Conservation (phyloP, 2,888 invertebrate genomes). For the Esperia sulphurella region DNA sequence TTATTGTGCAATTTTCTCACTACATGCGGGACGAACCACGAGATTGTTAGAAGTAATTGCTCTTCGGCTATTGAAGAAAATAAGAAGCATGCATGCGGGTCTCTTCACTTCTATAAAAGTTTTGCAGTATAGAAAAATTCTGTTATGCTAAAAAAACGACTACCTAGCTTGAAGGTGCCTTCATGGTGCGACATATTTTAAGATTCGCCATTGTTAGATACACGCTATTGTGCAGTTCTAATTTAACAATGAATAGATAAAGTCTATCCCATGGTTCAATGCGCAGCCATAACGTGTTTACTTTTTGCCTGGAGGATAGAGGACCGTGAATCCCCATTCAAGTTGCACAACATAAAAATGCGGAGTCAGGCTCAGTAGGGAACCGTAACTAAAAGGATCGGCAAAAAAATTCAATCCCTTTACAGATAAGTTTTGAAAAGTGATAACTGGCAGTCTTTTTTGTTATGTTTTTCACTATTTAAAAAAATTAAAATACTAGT, state of each 20-base stretch:
- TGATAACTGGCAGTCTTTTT: too few species aligned
- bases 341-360: slow-evolving; percentile 68
- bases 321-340: slow-evolving; percentile 58
- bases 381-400: slow-evolving; percentile 62
- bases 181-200: slow-evolving; percentile 58
- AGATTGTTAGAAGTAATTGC: slow-evolving; percentile 72
- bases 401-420: slow-evolving; percentile 23
- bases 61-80: slow-evolving; percentile 50
- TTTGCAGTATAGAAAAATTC: slow-evolving; percentile 31
- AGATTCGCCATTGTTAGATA: slow-evolving; percentile 59
- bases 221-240: slow-evolving; percentile 58
- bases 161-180: slow-evolving; percentile 40
- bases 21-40: slow-evolving; percentile 69
- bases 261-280: slow-evolving; percentile 68
- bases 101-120: slow-evolving; percentile 33
- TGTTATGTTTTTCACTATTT: too few species aligned
- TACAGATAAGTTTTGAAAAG: neutral
- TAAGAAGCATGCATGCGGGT: slow-evolving; percentile 61
- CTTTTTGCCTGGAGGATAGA: slow-evolving; percentile 62
- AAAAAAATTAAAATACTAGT: too few species aligned
- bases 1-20: slow-evolving; percentile 63
- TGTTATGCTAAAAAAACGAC: slow-evolving; percentile 38
- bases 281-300: slow-evolving; percentile 67
- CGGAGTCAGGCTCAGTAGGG: slow-evolving; percentile 55
- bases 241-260: slow-evolving; percentile 68